phyloP scores from a whole-genome alignment of 2,797 vertebrate genomes.

The Cossypha dichroa region DNA sequence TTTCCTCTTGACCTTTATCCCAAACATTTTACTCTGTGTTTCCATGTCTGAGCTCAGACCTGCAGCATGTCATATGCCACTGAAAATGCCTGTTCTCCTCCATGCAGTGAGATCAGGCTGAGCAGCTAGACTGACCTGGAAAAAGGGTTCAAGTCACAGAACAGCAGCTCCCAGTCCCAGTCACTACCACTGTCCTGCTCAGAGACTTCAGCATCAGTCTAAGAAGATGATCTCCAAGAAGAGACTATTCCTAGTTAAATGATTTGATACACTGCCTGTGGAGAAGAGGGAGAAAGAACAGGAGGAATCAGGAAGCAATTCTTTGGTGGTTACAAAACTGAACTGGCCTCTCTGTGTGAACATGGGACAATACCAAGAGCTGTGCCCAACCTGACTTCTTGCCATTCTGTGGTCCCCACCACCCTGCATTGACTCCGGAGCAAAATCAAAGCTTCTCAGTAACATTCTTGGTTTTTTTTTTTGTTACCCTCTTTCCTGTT shows the following conservation, averaged over 20 bases:
- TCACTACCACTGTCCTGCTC: neutral
- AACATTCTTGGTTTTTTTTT: neutral
- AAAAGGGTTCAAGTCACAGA: neutral
- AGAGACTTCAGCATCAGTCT: neutral
- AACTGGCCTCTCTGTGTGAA: neutral
- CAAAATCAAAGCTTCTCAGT: neutral
- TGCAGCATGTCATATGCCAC: neutral
- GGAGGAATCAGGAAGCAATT: neutral
- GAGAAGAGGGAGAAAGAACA: neutral
- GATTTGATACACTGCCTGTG: neutral
- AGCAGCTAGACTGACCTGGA: neutral
- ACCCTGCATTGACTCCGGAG: neutral
- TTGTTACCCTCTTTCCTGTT: fast-evolving
- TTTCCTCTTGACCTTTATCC: neutral
- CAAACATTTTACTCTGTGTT: neutral
- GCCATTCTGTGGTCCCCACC: fast-evolving
- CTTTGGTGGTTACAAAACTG: neutral
- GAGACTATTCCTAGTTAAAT: neutral
- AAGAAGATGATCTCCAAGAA: neutral
- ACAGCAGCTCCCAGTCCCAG: neutral
- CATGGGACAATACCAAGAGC: neutral
- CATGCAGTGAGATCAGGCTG: neutral
- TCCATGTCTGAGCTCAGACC: neutral
- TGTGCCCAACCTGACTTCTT: fast-evolving
- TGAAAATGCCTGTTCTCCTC: neutral